These are phyloP conservation scores for Sphaerophoria taeniata DNA, from an alignment of 2,888 invertebrate genomes.

Conservation along the genomic window DNA sequence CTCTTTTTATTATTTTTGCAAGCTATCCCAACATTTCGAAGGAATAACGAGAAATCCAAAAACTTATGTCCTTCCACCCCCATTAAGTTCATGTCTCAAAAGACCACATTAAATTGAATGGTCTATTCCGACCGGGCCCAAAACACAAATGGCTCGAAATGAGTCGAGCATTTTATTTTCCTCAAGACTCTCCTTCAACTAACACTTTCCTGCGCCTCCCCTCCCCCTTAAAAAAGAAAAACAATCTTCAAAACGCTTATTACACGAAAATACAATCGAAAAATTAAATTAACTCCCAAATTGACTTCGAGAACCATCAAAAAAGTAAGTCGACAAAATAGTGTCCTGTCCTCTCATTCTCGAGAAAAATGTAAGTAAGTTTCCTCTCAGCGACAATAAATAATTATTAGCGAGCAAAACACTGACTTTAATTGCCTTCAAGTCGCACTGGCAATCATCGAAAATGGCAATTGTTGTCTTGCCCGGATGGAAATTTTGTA, in stretches of 20 bases:
- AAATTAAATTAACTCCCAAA: background rate
- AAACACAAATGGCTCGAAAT: no score
- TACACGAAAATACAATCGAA: background rate
- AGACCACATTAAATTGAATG: no score
- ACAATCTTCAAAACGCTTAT: background rate
- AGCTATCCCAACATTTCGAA: no score
- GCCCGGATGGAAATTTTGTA: background rate
- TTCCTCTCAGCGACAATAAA: background rate
- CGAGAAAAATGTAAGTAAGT: background rate
- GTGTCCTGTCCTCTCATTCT: background rate
- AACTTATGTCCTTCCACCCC: no score
- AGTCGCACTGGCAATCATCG: constrained; percentile 2
- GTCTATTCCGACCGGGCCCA: no score
- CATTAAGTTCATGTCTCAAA: no score
- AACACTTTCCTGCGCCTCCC: background rate
- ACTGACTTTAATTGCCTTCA: constrained; percentile 8
- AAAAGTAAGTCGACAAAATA: background rate
- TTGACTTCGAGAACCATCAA: background rate
- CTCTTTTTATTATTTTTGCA: no score
- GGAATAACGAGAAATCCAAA: no score
- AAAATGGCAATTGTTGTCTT: constrained; percentile 26
- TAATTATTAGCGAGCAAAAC: background rate
- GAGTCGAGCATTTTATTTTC: background rate
- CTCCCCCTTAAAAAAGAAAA: no score
- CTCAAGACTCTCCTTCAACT: background rate